Base-by-base conservation (phyloP, 37 sponge, comb jelly and placozoan species). In the Amphimedon queenslandica region DNA sequence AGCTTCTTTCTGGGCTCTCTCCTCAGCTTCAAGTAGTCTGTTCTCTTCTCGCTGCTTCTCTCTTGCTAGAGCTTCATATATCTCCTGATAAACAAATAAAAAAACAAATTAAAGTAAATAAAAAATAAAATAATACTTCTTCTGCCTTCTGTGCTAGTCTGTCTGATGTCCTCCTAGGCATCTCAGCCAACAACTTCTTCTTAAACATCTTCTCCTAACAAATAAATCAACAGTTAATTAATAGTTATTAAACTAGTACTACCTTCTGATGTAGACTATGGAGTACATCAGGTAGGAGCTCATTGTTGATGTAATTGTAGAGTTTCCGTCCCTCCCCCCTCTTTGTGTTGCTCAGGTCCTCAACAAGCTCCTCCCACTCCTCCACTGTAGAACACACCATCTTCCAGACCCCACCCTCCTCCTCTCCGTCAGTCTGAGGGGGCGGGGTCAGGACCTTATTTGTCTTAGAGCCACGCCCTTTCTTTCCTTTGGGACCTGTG, bases 291-390 rank as follows among this genome's bases (percentile, higher is more conserved):
- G 85, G 81, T 1, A 89, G 74, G 51, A 76, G 70, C 0, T 83
- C 84, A 53, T 71, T 38, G 8, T 71, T 56, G 20, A 80, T 11
- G 21, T 25, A 60, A n/a, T 63, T 37, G 25, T 47, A 41, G 28
- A 91, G 84, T 21, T 77, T 42, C 66, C 57, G 70, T 25, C 77
- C 78, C 42, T 82, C 76, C 11, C 16, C 5, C 25, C 68, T 69
- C 57, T 71, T 75, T 55, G 29, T 32, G 21, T 39, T 39, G 39
- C 66, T 42, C 21, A 88, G 57, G 0, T 77, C 38, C 21, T 84
- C 83, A 39, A 82, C 37, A 4, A 81, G 33, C 75, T 80, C 83
- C 33, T 69, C 63, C 93, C 93, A 93, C 63, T 93, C 93, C 66
- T 88, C 90, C 29, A 34, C 42, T 30, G 82, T 84, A 24, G 55